Conservation (phyloP, 2,113 vertebrate genomes). For the Lamprotornis superbus region DNA sequence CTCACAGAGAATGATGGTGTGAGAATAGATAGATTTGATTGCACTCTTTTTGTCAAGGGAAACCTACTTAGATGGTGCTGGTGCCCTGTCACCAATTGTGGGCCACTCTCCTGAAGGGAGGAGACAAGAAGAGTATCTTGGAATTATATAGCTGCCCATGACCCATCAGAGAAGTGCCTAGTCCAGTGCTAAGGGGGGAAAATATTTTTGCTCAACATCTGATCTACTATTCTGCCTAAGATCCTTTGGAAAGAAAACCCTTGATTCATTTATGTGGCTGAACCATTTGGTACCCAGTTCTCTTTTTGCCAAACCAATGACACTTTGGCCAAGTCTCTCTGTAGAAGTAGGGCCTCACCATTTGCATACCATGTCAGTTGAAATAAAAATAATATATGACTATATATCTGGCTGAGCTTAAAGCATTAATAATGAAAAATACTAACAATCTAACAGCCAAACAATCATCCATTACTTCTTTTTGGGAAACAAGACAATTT, state of each 20-base stretch:
- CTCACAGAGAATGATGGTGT: neutral
- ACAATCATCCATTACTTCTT: neutral
- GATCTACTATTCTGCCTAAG: neutral
- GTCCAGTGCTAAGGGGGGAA: neutral
- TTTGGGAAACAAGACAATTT: neutral
- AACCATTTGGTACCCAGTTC: neutral
- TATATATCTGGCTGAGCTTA: neutral
- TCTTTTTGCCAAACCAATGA: neutral
- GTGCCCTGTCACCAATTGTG: neutral
- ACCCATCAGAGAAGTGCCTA: neutral
- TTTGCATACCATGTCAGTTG: neutral
- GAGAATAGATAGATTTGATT: neutral
- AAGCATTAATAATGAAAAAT: neutral
- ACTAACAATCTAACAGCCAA: neutral
- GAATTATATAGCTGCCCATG: neutral
- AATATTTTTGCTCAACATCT: neutral
- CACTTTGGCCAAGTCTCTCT: neutral
- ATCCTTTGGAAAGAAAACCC: neutral
- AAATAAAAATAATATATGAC: neutral
- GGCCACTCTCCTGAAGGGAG: neutral
- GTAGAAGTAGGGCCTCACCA: neutral
- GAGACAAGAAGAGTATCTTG: neutral
- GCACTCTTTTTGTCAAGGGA: neutral
- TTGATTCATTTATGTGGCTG: neutral
- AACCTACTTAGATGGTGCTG: neutral